Evolutionary conservation across 2,888 invertebrate genomes (phyloP).

Genomic region (Andrena fulva): DNA sequence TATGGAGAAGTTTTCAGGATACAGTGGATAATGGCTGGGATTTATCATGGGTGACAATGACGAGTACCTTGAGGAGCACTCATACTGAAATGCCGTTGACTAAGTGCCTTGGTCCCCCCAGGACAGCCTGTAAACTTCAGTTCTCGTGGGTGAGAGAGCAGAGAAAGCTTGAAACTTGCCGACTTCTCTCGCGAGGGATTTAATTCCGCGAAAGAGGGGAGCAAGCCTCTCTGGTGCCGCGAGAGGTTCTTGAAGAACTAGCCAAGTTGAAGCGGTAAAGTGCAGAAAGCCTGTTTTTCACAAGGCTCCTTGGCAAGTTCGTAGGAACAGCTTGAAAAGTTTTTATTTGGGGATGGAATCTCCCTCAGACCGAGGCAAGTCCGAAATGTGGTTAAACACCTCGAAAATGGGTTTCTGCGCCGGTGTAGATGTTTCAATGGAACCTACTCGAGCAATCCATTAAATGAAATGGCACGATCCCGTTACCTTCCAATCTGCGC

Average conservation of each 20-base stretch:
- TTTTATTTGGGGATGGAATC: conserved; percentile 16
- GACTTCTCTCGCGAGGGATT: neutral
- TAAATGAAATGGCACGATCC: no score
- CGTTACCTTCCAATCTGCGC: no score
- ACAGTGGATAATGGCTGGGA: neutral
- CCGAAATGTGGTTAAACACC: conserved; percentile 6
- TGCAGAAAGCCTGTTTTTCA: conserved; percentile 23
- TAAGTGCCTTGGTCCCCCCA: neutral
- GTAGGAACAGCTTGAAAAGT: conserved; percentile 44
- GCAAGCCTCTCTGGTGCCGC: neutral
- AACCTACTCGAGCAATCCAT: no score
- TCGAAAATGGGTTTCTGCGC: neutral
- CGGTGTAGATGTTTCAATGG: no score
- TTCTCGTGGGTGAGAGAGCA: neutral
- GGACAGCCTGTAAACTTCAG: neutral
- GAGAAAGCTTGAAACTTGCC: neutral
- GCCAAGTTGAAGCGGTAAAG: conserved; percentile 29
- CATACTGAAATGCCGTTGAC: neutral
- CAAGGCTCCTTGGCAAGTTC: conserved; percentile 29
- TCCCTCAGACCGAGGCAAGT: neutral
- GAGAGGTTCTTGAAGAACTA: conserved; percentile 19
- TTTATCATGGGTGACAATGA: neutral
- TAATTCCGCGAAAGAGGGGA: conserved; percentile 5
- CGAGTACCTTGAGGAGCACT: neutral
- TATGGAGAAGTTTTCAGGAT: neutral